These are phyloP conservation scores for Eupithecia vulgata DNA, from an alignment of 2,888 invertebrate genomes.

Conservation along the genomic window DNA sequence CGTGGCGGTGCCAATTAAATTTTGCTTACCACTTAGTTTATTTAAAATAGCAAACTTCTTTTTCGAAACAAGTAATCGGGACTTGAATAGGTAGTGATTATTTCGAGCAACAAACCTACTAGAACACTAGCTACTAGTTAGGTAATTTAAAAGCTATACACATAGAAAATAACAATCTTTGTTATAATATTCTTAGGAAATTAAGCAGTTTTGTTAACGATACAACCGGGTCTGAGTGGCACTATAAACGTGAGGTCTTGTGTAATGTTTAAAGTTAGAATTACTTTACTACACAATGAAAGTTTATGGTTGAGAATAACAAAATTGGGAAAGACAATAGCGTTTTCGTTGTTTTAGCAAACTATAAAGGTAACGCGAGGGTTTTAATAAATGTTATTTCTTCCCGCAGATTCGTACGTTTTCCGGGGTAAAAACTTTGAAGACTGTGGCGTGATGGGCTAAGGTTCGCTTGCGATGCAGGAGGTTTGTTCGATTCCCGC, in stretches of 20 bases:
- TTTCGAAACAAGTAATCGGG: no score
- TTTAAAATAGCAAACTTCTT: no score
- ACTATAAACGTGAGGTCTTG: constrained; percentile 25
- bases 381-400: no score
- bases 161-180: constrained; percentile 6
- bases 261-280: constrained; percentile 30
- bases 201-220: constrained; percentile 42
- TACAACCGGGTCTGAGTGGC: constrained; percentile 12
- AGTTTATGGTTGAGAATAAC: constrained; percentile 15
- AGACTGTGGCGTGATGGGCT: no score
- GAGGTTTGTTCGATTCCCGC: no score
- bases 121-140: background rate
- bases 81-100: background rate
- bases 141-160: background rate
- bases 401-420: no score
- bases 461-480: no score
- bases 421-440: no score
- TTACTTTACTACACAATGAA: constrained; percentile 22
- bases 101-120: background rate
- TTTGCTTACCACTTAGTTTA: no score
- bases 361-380: background rate
- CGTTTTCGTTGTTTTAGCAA: background rate
- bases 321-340: constrained; percentile 10
- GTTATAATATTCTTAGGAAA: constrained; percentile 37
- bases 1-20: no score